Evolutionary conservation across 1,140 invertebrate genomes (phyloP).

Genomic region (Phocides pigmalion): DNA sequence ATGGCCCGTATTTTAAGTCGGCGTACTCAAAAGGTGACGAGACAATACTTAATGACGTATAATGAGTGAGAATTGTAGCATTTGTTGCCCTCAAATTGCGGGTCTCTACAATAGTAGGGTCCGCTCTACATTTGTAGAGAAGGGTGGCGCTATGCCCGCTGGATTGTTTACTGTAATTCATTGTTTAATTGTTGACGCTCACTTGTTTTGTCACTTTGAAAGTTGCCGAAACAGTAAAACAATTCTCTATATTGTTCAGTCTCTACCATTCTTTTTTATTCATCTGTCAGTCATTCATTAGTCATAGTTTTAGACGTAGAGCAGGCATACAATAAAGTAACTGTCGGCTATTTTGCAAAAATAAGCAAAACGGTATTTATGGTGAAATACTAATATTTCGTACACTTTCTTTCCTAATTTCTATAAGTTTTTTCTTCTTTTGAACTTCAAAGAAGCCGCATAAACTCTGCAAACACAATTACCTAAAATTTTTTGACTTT

Average conservation of each 20-base stretch:
- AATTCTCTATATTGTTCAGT: constrained; percentile 10
- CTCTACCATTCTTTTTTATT: constrained; percentile 4
- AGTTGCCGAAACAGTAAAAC: constrained; percentile 22
- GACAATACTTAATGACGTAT: constrained; percentile 68
- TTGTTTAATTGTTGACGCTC: constrained; percentile 11
- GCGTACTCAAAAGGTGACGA: constrained; percentile 63
- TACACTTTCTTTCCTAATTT: not conserved
- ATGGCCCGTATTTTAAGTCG: constrained; percentile 40
- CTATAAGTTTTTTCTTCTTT: not conserved
- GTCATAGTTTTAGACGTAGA: not conserved
- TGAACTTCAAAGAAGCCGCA: not conserved
- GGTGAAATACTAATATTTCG: not conserved
- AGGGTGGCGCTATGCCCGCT: constrained; percentile 43
- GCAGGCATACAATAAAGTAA: not conserved
- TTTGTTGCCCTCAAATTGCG: constrained; percentile 30
- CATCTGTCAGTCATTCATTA: constrained; percentile 9
- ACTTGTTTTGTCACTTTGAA: constrained; percentile 31
- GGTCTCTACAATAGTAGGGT: constrained; percentile 4
- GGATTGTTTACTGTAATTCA: constrained; percentile 27
- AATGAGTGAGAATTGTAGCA: constrained; percentile 67
- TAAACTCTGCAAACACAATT: not conserved
- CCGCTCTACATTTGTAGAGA: constrained; percentile 17
- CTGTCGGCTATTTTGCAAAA: not conserved
- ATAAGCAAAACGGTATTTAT: not conserved
- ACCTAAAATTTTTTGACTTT: too few relatives aligned